Base-by-base conservation (phyloP, 1,140 invertebrate genomes). In the Lordiphosa mommai region DNA sequence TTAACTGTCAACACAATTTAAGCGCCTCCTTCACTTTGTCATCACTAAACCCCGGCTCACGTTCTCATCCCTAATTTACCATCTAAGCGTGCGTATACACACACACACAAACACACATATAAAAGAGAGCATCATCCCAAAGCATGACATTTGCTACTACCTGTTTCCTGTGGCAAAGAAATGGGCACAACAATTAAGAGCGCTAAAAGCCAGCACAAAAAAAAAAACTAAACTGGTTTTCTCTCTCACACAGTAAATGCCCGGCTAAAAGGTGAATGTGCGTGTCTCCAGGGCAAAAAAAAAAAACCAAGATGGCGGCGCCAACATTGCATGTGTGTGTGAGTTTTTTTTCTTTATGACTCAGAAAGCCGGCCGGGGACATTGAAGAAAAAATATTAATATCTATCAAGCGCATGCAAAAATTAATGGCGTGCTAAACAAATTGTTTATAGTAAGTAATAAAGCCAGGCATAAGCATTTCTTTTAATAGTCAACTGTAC, bases 291-390 rank as follows among this genome's bases (percentile, higher is more conserved):
- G 30, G 17, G 12, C 4, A 13, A 10, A 46, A n/a, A 16, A 33
- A n/a, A 51, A 69, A 74, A 74, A 53, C 37, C 33, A 77, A 77
- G 43, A 79, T 79, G 73, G 73, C 73, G 59, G 51, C 51, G n/a
- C n/a, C n/a, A n/a, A n/a, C n/a, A n/a, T n/a, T 20, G 16, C 34
- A 17, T 16, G 12, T 55, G 44, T 29, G 49, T 51, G 38, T 46
- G 46, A 57, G 48, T 36, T 20, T 34, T 23, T n/a, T 23, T 36
- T 41, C 17, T 32, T 44, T 34, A 65, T 77, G 61, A 77, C 23
- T 68, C 61, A 68, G 51, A 69, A 73, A 53, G 59, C 73, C 74
- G 73, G 74, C 48, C 61, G 61, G 52, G 57, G 8, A 12, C 61
- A 36, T 44, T 32, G 8, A n/a, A 32, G 20, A 9, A n/a, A 9